These are phyloP conservation scores for Philereme vetulata DNA, from an alignment of 2,888 invertebrate genomes.

Conservation along the genomic window DNA sequence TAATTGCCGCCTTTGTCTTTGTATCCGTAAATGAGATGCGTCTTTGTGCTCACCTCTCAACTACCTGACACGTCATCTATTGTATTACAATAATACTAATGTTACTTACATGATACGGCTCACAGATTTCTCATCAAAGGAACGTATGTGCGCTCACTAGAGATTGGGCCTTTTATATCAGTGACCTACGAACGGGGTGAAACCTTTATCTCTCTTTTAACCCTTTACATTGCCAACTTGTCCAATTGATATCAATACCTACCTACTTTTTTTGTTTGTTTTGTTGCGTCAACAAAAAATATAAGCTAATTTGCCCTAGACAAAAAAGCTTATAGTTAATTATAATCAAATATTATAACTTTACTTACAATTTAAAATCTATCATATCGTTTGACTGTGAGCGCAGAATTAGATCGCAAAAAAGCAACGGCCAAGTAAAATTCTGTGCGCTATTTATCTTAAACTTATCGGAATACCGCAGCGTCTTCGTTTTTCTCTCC, in stretches of 20 bases:
- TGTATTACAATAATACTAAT: constrained; percentile 48
- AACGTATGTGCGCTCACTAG: constrained; percentile 19
- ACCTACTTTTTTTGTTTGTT: too few species aligned
- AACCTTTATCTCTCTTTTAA: neutral
- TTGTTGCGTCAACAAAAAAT: too few species aligned
- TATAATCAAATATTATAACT: too few species aligned
- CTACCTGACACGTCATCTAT: constrained; percentile 58
- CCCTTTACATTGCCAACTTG: neutral
- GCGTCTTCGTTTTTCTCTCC: constrained; percentile 70
- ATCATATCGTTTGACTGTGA: constrained; percentile 59
- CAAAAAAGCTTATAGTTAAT: too few species aligned
- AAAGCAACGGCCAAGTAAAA: constrained; percentile 68
- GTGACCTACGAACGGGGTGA: constrained; percentile 18
- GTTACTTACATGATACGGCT: constrained; percentile 51
- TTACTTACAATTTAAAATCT: constrained; percentile 56
- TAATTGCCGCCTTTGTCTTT: constrained; percentile 78
- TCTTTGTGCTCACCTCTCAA: constrained; percentile 62
- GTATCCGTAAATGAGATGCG: constrained; percentile 69
- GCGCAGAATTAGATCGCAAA: constrained; percentile 60
- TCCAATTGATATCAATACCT: too few species aligned
- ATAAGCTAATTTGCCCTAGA: too few species aligned
- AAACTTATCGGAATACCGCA: constrained; percentile 76
- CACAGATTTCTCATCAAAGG: constrained; percentile 39
- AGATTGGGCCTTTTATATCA: constrained; percentile 18
- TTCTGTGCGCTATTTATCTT: constrained; percentile 78